These are phyloP conservation scores for Coregonus clupeaformis DNA, from an alignment of 2,113 vertebrate genomes.

Conservation along the genomic window DNA sequence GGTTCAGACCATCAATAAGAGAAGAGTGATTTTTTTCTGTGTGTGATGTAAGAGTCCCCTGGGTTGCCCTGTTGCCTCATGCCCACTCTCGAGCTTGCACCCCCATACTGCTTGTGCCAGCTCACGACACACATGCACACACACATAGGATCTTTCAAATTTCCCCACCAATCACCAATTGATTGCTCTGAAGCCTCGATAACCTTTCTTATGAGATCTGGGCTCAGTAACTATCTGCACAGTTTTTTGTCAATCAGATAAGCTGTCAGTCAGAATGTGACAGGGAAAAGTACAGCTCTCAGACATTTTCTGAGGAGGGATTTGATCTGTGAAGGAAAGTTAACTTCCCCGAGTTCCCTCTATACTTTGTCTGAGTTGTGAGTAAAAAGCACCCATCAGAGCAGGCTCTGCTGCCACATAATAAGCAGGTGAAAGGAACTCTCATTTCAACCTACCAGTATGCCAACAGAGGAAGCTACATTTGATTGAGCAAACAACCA, in stretches of 20 bases:
- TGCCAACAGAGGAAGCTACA: constrained; percentile 53
- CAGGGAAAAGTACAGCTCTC: constrained; percentile 14
- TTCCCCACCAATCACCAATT: too few species aligned
- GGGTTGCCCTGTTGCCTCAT: constrained; percentile 41
- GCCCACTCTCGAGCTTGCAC: constrained; percentile 41
- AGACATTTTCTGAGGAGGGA: constrained; percentile 27
- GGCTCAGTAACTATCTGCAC: constrained; percentile 3
- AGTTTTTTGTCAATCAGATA: constrained; percentile 29
- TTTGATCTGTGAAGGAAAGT: constrained; percentile 37
- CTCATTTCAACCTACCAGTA: constrained; percentile 32
- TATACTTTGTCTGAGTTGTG: constrained; percentile 32
- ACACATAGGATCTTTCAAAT: neutral
- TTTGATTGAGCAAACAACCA: constrained; percentile 54
- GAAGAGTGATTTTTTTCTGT: constrained; percentile 41
- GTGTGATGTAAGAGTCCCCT: constrained; percentile 42
- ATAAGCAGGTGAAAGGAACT: constrained; percentile 58
- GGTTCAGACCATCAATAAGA: constrained; percentile 32
- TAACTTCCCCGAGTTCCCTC: constrained; percentile 10
- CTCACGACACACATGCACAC: neutral
- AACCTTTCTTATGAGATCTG: constrained; percentile 24
- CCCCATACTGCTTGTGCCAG: neutral
- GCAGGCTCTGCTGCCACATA: constrained; percentile 28
- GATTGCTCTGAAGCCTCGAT: neutral
- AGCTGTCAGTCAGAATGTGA: constrained; percentile 36
- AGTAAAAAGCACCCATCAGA: constrained; percentile 9